Evolutionary conservation across 2,797 vertebrate species (phyloP).

Genomic region (Acrossocheilus wenchowensis): DNA sequence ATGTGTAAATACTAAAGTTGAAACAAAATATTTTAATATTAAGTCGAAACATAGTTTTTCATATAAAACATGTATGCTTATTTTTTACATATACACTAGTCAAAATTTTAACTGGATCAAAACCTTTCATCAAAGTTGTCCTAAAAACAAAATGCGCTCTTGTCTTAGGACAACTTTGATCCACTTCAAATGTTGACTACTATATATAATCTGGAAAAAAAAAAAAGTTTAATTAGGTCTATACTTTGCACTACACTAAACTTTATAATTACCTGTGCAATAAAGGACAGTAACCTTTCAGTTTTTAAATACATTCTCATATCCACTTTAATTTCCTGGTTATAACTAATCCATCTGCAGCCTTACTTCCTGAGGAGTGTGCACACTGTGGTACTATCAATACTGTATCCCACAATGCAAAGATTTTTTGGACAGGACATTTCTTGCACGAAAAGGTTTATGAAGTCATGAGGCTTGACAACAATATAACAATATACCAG

Average conservation of each 20-base stretch:
- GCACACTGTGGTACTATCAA: background rate
- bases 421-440: too few species aligned
- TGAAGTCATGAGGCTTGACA: background rate
- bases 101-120: too few species aligned
- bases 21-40: background rate
- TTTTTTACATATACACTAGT: too few species aligned
- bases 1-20: too few species aligned
- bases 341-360: too few species aligned
- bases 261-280: background rate
- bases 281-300: background rate
- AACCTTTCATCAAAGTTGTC: too few species aligned
- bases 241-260: background rate
- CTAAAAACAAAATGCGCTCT: too few species aligned
- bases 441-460: background rate
- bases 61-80: too few species aligned
- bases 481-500: background rate
- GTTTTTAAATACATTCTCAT: background rate
- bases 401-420: background rate
- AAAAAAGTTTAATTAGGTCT: background rate
- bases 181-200: too few species aligned
- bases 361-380: background rate
- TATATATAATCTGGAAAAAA: too few species aligned
- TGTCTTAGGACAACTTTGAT: too few species aligned
- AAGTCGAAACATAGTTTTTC: background rate
- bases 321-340: too few species aligned